Evolutionary conservation across 2,113 vertebrate species (phyloP), one percentile per base, ranked within the genome.

Genomic region (Lophotis ruficrista): DNA sequence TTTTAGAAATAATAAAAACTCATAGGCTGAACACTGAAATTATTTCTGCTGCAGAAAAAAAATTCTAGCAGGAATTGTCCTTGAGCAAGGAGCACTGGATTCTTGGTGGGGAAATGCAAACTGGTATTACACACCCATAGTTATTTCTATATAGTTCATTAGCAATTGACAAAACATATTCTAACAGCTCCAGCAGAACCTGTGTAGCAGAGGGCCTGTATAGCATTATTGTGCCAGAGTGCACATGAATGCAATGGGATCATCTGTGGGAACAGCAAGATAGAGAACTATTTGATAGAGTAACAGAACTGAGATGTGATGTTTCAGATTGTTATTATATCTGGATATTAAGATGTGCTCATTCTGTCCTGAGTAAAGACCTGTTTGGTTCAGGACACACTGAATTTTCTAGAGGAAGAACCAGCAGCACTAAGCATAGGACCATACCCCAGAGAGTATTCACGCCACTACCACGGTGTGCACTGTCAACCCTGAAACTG

Each of bases 381-480:
- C 30, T 8, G 8, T 28, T 28, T 81, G 64, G 53, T 33, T 53
- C 47, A 82, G 20, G 9, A 43, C 25, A 57, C 14, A 2, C 16
- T 13, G 61, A 14, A 64, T 24, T 87, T 66, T 35, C 50, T 41
- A 43, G 28, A 53, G 78, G 37, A 80, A 54, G 56, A 62, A 70
- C 51, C 21, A 6, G 35, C 38, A 78, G 38, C 17, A 41, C 13
- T 13, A 30, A 78, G 60, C 24, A 19, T 7, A 27, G 35, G 19
- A 51, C 17, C 54, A 23, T 6, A 50, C 0, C 4, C 6, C 43
- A 33, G 28, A 43, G 35, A 2, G 8, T 16, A 50, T 33, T 58
- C 50, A 27, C 14, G 38, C 14, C 12, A 61, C 7, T 48, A 50
- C 4, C 0, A 0, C 48, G 27, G 75, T 0, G 3, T 31, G 30